Evolutionary conservation across 2,888 invertebrate species (phyloP), one percentile per base, ranked within the genome.

Genomic region (Drosophila vallismaia): DNA sequence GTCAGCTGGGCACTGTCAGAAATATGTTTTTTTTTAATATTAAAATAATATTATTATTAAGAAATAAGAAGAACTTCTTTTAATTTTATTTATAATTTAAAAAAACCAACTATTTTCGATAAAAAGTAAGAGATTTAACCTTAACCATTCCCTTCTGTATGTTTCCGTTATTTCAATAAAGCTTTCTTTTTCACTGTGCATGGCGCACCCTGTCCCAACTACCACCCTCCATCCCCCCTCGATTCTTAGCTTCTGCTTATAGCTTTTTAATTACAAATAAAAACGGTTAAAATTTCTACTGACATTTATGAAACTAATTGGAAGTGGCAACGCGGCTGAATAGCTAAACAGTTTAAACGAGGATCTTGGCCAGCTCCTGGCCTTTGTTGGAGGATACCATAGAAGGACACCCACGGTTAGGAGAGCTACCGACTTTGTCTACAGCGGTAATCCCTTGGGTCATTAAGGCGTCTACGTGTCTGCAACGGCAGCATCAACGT

Each of bases 381-480:
- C 40, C 26, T 46, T 70, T 31, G 26, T 14, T 31, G 42, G 28
- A 26, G 19, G 56, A 14, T 59, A n/a, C n/a, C n/a, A n/a, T n/a
- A 49, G 69, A 69, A 33, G 51, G 53, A 38, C 29, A 24, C 53
- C 63, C 54, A 45, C 24, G 33, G 40, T 33, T 50, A 48, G 40
- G 24, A 28, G 48, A 46, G 31, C 33, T 66, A 24, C 29, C 54
- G 66, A 36, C 50, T 44, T 52, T 52, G 78, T 78, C 82, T 76
- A 76, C 76, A 63, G 53, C 59, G 79, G 82, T 81, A 81, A 74
- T 79, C 79, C 82, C 79, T 50, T 67, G 76, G 79, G 82, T 76
- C 79, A 76, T 81, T 79, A 79, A 79, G 79, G 74, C 79, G 79
- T 79, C 79, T 81, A 81, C 79, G 82, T 81, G 79, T 79, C 82